phyloP scores from a whole-genome alignment of 1,140 invertebrate genomes.

The Muscidifurax raptorellus region DNA sequence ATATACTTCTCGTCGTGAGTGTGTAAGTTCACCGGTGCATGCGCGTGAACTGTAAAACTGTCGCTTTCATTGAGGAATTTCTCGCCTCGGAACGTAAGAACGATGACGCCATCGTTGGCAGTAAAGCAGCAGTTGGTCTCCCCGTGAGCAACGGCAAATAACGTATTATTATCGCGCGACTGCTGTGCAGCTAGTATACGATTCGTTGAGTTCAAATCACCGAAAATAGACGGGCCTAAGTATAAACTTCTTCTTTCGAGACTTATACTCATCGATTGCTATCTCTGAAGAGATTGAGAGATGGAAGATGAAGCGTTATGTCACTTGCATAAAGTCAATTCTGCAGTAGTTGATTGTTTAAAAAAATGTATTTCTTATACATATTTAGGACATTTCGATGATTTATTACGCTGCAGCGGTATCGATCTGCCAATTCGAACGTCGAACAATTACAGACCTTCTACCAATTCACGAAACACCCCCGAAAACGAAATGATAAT shows the following conservation, averaged over 20 bases:
- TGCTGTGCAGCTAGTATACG: no score
- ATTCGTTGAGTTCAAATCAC: slow-evolving; percentile 14
- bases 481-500: slow-evolving; percentile 16
- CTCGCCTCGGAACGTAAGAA: background rate
- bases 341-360: no score
- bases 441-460: background rate
- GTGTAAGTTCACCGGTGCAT: background rate
- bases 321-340: no score
- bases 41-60: slow-evolving; percentile 6
- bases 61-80: slow-evolving; percentile 37
- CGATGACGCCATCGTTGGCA: slow-evolving; percentile 35
- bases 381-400: no score
- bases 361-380: no score
- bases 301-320: background rate
- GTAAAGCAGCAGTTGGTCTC: background rate
- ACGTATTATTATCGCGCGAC: background rate
- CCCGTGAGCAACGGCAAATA: background rate
- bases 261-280: slow-evolving; percentile 23
- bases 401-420: background rate
- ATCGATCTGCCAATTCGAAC: background rate
- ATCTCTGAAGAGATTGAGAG: background rate
- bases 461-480: background rate
- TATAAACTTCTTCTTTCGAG: background rate
- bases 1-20: background rate
- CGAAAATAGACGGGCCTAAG: slow-evolving; percentile 1